A percentile compares a stretch with the other conserved stretches of the same genome.
These are phyloP conservation scores for Tetramorium parvispinum DNA, from an alignment of 1,140 invertebrate genomes.

Conservation along the genomic window DNA sequence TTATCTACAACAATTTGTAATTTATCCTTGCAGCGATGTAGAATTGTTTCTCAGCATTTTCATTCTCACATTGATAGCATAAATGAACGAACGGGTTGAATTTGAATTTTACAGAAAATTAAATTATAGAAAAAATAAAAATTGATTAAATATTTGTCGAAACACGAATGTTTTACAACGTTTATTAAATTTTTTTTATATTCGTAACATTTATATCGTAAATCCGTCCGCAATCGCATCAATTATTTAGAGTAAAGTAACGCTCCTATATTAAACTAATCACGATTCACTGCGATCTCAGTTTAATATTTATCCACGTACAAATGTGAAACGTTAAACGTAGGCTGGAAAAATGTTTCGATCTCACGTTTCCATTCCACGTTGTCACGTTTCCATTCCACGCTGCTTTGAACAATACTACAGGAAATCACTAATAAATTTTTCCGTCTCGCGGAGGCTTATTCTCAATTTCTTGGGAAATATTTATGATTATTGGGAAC, in stretches of 20 bases:
- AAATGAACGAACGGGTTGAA: neutral
- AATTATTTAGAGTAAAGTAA: constrained; percentile 29
- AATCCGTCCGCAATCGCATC: constrained; percentile 20
- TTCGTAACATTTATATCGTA: constrained; percentile 10
- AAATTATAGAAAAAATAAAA: constrained; percentile 27
- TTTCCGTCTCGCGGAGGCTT: neutral
- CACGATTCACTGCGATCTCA: constrained; percentile 8
- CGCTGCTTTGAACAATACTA: neutral
- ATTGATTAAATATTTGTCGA: constrained; percentile 32
- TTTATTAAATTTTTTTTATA: constrained; percentile 26
- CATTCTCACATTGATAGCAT: neutral
- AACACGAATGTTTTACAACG: neutral
- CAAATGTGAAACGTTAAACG: neutral
- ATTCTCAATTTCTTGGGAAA: constrained; percentile 19
- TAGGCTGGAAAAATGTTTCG: constrained; percentile 24
- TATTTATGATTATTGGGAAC: constrained; percentile 17
- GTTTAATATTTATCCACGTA: constrained; percentile 49
- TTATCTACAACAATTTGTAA: constrained; percentile 20
- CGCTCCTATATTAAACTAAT: constrained; percentile 32
- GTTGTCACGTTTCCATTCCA: constrained; percentile 4
- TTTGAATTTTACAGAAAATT: neutral
- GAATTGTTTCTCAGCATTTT: neutral
- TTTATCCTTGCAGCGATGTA: neutral
- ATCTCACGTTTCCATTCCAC: constrained; percentile 11
- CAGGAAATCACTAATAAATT: neutral